phyloP scores from a whole-genome alignment of 2,888 invertebrate genomes.

The Apocheima hispidaria region DNA sequence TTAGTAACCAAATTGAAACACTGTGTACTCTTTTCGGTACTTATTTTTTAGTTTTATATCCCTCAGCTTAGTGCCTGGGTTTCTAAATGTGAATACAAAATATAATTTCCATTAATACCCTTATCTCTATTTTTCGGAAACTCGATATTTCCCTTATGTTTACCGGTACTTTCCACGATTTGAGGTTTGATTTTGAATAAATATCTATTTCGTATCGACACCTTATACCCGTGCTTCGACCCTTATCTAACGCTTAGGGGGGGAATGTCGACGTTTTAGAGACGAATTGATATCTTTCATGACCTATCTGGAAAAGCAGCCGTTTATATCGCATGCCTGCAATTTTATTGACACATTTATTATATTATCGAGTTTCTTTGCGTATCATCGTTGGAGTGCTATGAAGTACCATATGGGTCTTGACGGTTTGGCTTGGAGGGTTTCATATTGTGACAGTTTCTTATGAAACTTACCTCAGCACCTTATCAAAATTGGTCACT shows the following conservation, averaged over 20 bases:
- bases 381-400: constrained; percentile 46
- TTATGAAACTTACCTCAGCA: neutral
- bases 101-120: too few species aligned
- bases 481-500: too few species aligned
- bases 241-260: constrained; percentile 16
- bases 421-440: constrained; percentile 45
- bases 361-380: constrained; percentile 70
- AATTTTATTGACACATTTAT: constrained; percentile 78
- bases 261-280: constrained; percentile 56
- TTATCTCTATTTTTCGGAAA: neutral
- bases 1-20: too few species aligned
- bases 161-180: neutral
- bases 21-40: too few species aligned
- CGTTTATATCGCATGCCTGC: constrained; percentile 75
- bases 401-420: constrained; percentile 47
- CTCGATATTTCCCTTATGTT: neutral
- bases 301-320: constrained; percentile 67
- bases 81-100: too few species aligned
- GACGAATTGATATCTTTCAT: constrained; percentile 80
- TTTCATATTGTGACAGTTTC: neutral
- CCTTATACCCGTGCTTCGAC: neutral
- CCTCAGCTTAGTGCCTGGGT: too few species aligned
- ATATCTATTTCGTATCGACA: neutral
- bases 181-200: neutral
- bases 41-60: too few species aligned